These are phyloP conservation scores for Isichthys henryi DNA, from an alignment of 2,113 vertebrate genomes.

Conservation along the genomic window DNA sequence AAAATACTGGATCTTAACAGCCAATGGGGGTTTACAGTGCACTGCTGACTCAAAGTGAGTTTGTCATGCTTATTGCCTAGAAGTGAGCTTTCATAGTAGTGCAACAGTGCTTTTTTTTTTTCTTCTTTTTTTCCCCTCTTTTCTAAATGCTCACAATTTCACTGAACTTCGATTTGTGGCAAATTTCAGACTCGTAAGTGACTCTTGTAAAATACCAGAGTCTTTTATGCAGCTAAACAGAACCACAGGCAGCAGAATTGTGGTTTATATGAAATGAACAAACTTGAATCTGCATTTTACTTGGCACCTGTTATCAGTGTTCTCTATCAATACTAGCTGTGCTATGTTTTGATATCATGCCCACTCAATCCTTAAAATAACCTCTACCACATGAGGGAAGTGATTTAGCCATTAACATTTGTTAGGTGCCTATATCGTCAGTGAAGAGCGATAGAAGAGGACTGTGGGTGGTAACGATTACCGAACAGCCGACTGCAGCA, in stretches of 20 bases:
- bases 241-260: not conserved
- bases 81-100: not conserved
- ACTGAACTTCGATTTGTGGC: not conserved
- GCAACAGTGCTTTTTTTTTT: not conserved
- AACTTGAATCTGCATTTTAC: not conserved
- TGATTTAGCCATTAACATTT: not conserved
- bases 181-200: not conserved
- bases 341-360: not conserved
- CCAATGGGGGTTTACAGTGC: slow-evolving; percentile 82
- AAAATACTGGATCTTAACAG: slow-evolving; percentile 90
- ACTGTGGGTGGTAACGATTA: not conserved
- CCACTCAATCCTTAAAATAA: not conserved
- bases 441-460: not conserved
- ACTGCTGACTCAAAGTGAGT: slow-evolving; percentile 83
- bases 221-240: not conserved
- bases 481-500: not conserved
- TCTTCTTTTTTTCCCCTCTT: too few relatives aligned
- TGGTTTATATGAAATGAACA: not conserved
- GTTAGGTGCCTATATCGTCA: not conserved
- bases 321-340: not conserved
- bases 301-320: not conserved
- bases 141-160: not conserved
- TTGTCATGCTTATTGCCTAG: not conserved
- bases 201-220: not conserved
- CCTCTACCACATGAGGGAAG: not conserved